Evolutionary conservation across 2,888 invertebrate genomes (phyloP), one percentile per base, ranked within the genome.

Genomic region (Anaspis maculata): DNA sequence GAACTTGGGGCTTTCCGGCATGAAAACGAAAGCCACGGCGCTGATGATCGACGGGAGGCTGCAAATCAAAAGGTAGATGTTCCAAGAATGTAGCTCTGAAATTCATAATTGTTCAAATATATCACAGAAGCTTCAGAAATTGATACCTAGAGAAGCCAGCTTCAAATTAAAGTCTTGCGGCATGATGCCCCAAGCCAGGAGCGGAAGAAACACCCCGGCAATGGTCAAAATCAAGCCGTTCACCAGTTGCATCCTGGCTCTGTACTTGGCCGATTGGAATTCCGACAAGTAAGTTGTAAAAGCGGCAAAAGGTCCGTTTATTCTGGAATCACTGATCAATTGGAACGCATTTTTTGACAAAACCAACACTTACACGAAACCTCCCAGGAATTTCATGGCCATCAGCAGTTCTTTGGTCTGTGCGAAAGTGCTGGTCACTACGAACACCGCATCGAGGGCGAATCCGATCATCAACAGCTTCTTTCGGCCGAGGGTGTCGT

Each of bases 1-100:
- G 60, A 81, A 86, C 60, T 83, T 83, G 4, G 86, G 85, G 55
- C 83, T 85, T 59, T 86, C 86, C 0, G 84, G 83, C 32, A 79
- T 66, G 38, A 71, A 68, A 35, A 74, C 60, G 27, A 76, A 63
- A 1, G 71, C 65, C 13, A 77, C 40, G 0, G 78, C 79, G 2
- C 82, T 74, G 1, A 81, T 42, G 0, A 86, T 56, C 15, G 79
- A 79, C 5, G 85, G 80, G 35, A 84, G 39, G 1, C 76, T 67
- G 60, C 70, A 68, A 1, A 74, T 57, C 28, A 75, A 54, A 11
- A 79, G 64, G 52, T 74, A 79, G 23, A 76, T 47, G 49, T 76
- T 75, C 77, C 77, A 77, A 0, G 74, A 67, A 44, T 72, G 72
- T n/a, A n/a, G n/a, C n/a, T n/a, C n/a, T n/a, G n/a, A n/a, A n/a